phyloP scores from a whole-genome alignment of 2,797 vertebrate genomes.

The Peromyscus nudipes region DNA sequence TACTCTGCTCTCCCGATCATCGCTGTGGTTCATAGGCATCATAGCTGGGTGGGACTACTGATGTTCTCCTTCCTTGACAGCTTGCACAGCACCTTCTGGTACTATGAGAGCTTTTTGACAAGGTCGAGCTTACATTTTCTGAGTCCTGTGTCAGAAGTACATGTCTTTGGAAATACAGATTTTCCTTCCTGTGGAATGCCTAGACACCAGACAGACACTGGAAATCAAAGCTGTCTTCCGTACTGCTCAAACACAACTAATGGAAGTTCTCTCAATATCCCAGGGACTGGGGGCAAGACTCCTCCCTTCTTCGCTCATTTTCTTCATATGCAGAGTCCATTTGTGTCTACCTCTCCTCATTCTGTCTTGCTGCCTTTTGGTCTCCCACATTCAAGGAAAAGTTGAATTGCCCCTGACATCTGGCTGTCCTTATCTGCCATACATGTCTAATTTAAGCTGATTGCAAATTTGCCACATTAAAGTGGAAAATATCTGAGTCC shows the following conservation, averaged over 20 bases:
- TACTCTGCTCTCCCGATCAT: not conserved
- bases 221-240: conserved; percentile 30
- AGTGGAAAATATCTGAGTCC: conserved; percentile 70
- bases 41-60: not conserved
- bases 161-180: not conserved
- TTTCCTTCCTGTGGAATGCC: conserved; percentile 1
- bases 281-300: not conserved
- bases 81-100: not conserved
- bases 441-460: conserved; percentile 82
- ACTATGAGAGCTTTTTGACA: not conserved
- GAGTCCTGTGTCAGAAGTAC: not conserved
- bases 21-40: not conserved
- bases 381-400: conserved; percentile 50
- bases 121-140: not conserved
- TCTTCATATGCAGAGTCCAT: conserved; percentile 14
- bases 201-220: not conserved
- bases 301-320: conserved; percentile 45
- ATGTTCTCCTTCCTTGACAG: not conserved
- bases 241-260: not conserved
- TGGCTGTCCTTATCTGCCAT: conserved; percentile 65
- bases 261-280: not conserved
- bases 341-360: conserved; percentile 58
- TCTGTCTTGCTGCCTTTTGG: conserved; percentile 60
- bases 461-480: conserved; percentile 80
- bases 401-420: conserved; percentile 72